Evolutionary conservation across 64 coral and sea anemone genomes (phyloP).

Genomic region (Porites australiensis): DNA sequence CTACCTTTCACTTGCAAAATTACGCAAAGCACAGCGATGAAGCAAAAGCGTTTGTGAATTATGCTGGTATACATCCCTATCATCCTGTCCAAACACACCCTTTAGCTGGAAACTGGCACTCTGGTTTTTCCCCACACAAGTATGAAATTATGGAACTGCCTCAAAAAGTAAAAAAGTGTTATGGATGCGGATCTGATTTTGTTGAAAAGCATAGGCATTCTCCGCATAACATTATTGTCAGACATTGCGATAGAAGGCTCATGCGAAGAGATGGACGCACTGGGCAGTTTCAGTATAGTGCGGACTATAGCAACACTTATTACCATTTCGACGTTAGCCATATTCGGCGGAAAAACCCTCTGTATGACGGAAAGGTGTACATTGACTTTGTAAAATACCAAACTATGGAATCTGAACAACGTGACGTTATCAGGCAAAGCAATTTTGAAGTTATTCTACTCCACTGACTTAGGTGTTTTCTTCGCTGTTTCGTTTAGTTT

Average conservation of each 20-base stretch:
- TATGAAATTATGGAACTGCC: constrained; percentile 24
- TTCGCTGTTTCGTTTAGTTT: too few relatives aligned
- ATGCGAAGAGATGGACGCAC: constrained; percentile 5
- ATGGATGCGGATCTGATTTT: constrained; percentile 37
- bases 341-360: constrained; percentile 27
- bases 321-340: neutral
- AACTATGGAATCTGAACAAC: too few relatives aligned
- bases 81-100: too few relatives aligned
- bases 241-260: constrained; percentile 20
- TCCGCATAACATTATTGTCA: constrained; percentile 3
- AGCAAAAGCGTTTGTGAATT: too few relatives aligned
- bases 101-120: neutral
- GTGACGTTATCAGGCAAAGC: too few relatives aligned
- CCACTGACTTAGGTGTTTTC: too few relatives aligned
- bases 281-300: constrained; percentile 6
- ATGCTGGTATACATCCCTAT: too few relatives aligned
- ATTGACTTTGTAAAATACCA: too few relatives aligned
- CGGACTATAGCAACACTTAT: constrained; percentile 15
- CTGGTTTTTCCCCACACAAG: constrained; percentile 18
- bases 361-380: constrained; percentile 22
- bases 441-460: too few relatives aligned
- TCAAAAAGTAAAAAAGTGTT: constrained; percentile 30
- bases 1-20: too few relatives aligned
- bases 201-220: neutral
- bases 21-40: too few relatives aligned